Percentiles rank a stretch among this genome's conserved stretches.
These are phyloP conservation scores for Pithecia hirsuta DNA, from an alignment of 2,797 vertebrate genomes.

Conservation along the genomic window DNA sequence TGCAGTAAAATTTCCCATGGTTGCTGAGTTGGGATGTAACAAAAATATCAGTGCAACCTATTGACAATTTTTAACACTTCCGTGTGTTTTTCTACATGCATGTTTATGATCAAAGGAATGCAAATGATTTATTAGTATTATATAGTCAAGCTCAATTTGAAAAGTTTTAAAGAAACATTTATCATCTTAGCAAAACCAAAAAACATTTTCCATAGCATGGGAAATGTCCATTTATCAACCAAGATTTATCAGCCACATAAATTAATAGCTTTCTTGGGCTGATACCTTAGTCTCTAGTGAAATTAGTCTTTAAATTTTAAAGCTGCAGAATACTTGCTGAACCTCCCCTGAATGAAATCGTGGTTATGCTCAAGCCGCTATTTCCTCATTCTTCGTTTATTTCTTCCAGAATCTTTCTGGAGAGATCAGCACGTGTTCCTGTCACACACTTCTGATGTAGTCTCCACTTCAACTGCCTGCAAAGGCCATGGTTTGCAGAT, in stretches of 20 bases:
- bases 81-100: not conserved
- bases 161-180: conserved; percentile 55
- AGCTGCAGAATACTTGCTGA: not conserved
- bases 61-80: not conserved
- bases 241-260: not conserved
- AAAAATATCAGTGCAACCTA: not conserved
- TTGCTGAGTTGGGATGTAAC: too few species aligned
- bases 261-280: conserved; percentile 17
- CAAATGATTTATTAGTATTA: conserved; percentile 24
- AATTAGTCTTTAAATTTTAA: not conserved
- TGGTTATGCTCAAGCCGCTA: fast-evolving
- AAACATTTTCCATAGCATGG: not conserved
- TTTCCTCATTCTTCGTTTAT: fast-evolving
- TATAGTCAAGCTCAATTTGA: conserved; percentile 1
- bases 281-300: not conserved
- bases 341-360: not conserved
- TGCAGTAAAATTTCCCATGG: not conserved
- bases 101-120: conserved; percentile 6
- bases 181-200: conserved; percentile 36
- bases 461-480: fast-evolving
- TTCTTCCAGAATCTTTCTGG: not conserved
- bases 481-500: not conserved
- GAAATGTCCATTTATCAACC: conserved; percentile 33
- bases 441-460: fast-evolving
- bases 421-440: fast-evolving